Evolutionary conservation across 2,113 vertebrate species (phyloP).

Genomic region (Probosciger aterrimus): DNA sequence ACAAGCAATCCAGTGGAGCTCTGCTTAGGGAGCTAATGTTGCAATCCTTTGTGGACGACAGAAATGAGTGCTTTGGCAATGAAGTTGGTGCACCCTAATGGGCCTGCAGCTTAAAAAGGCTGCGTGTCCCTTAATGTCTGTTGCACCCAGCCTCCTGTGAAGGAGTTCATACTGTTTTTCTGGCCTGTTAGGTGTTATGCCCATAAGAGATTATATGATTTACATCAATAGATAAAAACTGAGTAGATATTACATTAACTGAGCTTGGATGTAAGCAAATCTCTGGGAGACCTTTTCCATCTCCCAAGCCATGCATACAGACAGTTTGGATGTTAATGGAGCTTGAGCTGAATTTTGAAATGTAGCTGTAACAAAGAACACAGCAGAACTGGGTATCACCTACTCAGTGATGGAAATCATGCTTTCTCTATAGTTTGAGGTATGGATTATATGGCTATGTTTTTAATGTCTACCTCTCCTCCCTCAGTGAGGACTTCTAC

Average conservation of each 20-base stretch:
- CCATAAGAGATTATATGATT: background rate
- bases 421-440: background rate
- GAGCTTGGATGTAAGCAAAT: background rate
- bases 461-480: background rate
- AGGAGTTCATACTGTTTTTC: background rate
- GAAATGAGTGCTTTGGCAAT: rapidly evolving
- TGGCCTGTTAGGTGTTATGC: background rate
- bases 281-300: background rate
- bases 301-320: background rate
- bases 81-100: background rate
- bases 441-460: background rate
- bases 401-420: background rate
- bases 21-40: rapidly evolving
- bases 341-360: background rate
- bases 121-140: rapidly evolving
- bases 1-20: background rate
- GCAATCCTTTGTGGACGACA: background rate
- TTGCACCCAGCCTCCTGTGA: background rate
- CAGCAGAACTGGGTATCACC: background rate
- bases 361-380: background rate
- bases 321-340: background rate
- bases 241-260: background rate
- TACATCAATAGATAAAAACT: background rate
- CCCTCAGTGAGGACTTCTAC: rapidly evolving
- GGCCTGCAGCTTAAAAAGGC: background rate